Base-by-base conservation (phyloP, 2,888 invertebrate genomes). In the Arge pagana region DNA sequence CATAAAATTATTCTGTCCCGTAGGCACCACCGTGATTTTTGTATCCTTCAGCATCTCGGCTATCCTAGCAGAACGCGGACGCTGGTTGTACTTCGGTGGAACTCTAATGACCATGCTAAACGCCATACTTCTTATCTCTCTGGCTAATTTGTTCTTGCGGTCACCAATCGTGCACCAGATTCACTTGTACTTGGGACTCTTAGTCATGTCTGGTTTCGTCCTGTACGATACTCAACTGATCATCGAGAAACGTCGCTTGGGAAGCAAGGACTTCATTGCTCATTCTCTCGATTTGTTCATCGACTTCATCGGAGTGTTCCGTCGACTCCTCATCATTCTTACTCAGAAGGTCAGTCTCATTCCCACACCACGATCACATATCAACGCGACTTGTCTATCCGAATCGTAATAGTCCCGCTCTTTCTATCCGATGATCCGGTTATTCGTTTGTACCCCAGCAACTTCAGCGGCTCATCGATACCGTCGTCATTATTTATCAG, bases 181-280 rank as follows among this genome's bases (percentile, higher is more conserved):
- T 55, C 90, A 95, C 69, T 80, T 96, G 48, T 96, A 97, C 76
- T 77, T 93, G 61, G 96, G 96, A 56, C 82, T 98, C 48, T 81
- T 88, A 62, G 82, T 95, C 36, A 94, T 97, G 90, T 96, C 95
- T 72, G 95, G 89, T 52, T 98, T 97, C 78, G 88, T 99, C 10
- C 82, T 98, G 58, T 98, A 92, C 70, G 98, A 98, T 78, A 99
- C 98, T n/a, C 97, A 97, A 79, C 80, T 93, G 61, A 96, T 97
- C 63, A 88, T 97, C 66, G 96, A 96, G 78, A 96, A 96, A 77
- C 86, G 88, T 63, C 85, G 93, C 58, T 82, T 84, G 78, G 96
- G 97, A 55, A 95, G 86, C 81, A 90, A 89, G 74, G 97, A 98
- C 79, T 96, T 91, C 76, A 88, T 98, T 60, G 84, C 86, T 76